phyloP scores from a whole-genome alignment of 2,888 invertebrate species.

The Tetheella fluctuosa region DNA sequence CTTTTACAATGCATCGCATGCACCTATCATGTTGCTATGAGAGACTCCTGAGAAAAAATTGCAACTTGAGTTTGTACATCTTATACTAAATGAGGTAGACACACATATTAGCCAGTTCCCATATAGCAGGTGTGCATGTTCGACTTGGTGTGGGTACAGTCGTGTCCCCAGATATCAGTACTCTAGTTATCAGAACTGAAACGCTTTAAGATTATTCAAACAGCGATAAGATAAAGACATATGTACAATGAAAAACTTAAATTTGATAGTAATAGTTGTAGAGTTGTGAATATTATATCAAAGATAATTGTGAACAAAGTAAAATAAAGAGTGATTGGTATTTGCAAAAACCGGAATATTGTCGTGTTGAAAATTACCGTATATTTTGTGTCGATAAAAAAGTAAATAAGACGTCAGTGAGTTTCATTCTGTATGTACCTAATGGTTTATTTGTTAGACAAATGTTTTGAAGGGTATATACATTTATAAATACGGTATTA shows the following conservation, averaged over 20 bases:
- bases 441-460: not conserved
- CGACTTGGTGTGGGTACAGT: not conserved
- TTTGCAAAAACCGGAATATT: not conserved
- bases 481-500: not conserved
- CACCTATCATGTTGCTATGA: too few species aligned
- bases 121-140: not conserved
- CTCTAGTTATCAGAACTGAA: constrained; percentile 26
- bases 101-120: too few species aligned
- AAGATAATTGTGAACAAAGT: constrained; percentile 18
- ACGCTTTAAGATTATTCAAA: constrained; percentile 33
- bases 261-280: constrained; percentile 24
- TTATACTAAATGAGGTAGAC: too few species aligned
- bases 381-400: not conserved
- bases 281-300: constrained; percentile 23
- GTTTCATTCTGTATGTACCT: too few species aligned
- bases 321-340: not conserved
- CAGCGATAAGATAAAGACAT: constrained; percentile 40
- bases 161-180: not conserved
- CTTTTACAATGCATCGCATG: too few species aligned
- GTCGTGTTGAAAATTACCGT: not conserved
- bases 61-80: not conserved
- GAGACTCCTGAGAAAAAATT: too few species aligned
- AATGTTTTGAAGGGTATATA: not conserved
- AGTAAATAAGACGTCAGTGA: too few species aligned
- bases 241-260: constrained; percentile 22